Evolutionary conservation across 37 sponge, comb jelly and placozoan genomes (phyloP).

Genomic region (Ianthella basta): DNA sequence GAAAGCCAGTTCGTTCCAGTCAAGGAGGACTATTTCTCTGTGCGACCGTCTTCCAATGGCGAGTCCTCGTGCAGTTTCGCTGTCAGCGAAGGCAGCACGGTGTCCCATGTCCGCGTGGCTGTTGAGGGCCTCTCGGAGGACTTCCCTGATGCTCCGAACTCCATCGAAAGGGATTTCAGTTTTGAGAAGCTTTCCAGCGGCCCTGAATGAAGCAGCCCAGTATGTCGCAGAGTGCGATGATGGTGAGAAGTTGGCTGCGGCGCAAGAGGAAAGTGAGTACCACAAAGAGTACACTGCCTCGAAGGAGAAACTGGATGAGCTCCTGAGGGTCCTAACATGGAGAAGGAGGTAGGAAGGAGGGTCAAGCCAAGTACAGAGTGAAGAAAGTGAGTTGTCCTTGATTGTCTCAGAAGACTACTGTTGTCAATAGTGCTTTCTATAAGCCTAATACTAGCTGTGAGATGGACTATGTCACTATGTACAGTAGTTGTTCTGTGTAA

Average conservation of each 20-base stretch:
- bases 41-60: neutral
- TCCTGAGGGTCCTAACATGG: constrained; percentile 49
- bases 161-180: constrained; percentile 28
- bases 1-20: constrained; percentile 26
- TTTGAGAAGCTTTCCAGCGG: constrained; percentile 46
- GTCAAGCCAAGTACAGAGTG: constrained; percentile 26
- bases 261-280: constrained; percentile 32
- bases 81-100: constrained; percentile 10
- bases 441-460: too few relatives aligned
- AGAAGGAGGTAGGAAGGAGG: constrained; percentile 34
- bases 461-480: too few relatives aligned
- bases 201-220: too few relatives aligned
- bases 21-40: constrained; percentile 17
- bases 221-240: neutral
- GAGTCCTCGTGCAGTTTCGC: neutral
- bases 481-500: too few relatives aligned
- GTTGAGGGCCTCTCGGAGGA: neutral
- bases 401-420: too few relatives aligned
- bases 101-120: neutral
- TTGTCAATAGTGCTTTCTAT: too few relatives aligned
- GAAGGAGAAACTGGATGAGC: constrained; percentile 30
- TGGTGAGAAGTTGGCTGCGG: constrained; percentile 24
- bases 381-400: constrained; percentile 20
- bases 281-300: constrained; percentile 44
- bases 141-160: neutral